These are phyloP conservation scores for Hemitrygon akajei DNA, from an alignment of 2,797 vertebrate genomes.

Conservation along the genomic window DNA sequence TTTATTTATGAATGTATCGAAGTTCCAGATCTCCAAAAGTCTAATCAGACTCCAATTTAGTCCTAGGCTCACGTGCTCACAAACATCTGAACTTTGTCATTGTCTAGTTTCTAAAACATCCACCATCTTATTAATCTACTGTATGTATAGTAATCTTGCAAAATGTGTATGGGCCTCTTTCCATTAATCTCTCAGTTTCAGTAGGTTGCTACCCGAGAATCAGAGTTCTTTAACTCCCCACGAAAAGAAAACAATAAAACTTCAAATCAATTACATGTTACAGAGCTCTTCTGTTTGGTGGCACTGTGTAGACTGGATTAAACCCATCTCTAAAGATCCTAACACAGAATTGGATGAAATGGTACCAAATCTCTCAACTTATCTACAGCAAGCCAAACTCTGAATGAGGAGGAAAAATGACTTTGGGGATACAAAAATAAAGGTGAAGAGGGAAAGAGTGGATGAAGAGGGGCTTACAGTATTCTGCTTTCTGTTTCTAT, in stretches of 20 bases:
- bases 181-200: not conserved
- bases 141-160: not conserved
- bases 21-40: not conserved
- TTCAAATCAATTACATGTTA: not conserved
- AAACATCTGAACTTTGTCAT: not conserved
- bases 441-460: not conserved
- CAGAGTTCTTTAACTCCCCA: not conserved
- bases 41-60: not conserved
- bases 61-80: not conserved
- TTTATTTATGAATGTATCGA: not conserved
- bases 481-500: not conserved
- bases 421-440: not conserved
- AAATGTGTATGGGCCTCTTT: not conserved
- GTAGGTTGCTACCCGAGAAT: not conserved
- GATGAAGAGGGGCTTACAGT: not conserved
- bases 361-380: not conserved
- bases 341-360: not conserved
- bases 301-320: not conserved
- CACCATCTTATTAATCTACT: not conserved
- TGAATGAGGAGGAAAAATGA: not conserved
- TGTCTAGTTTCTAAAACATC: not conserved
- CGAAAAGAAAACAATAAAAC: not conserved
- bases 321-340: not conserved
- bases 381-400: not conserved
- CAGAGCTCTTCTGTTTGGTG: not conserved